Percentiles rank a stretch among this genome's conserved stretches.
These are phyloP conservation scores for Dysmachus trigonus DNA, from an alignment of 2,888 invertebrate genomes.

Conservation along the genomic window DNA sequence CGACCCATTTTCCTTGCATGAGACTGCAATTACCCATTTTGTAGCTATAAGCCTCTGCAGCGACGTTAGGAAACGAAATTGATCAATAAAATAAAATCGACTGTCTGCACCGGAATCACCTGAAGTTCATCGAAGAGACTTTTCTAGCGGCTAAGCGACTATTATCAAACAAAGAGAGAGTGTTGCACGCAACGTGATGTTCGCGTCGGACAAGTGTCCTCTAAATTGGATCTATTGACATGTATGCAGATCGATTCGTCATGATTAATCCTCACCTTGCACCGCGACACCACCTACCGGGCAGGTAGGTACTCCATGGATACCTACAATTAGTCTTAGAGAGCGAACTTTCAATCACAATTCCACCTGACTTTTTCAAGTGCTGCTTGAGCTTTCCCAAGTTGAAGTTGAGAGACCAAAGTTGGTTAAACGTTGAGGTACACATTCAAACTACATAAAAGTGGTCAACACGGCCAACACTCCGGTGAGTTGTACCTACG, in stretches of 20 bases:
- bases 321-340: neutral
- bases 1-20: neutral
- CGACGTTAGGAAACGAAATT: neutral
- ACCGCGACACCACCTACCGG: neutral
- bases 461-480: neutral
- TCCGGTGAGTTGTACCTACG: neutral
- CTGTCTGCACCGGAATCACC: neutral
- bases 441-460: neutral
- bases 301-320: neutral
- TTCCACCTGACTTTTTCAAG: neutral
- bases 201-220: neutral
- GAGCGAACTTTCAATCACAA: neutral
- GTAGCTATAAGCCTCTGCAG: neutral
- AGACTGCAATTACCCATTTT: neutral
- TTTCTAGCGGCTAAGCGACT: neutral
- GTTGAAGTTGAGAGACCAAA: neutral
- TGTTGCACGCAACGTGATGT: neutral
- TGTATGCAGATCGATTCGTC: neutral
- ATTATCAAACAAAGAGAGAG: neutral
- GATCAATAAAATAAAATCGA: neutral
- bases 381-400: neutral
- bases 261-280: neutral
- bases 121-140: neutral
- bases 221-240: neutral
- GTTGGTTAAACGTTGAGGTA: neutral